Evolutionary conservation across 2,113 vertebrate species (phyloP), one percentile per base, ranked within the genome.

Genomic region (Himantopus leucocephalus): DNA sequence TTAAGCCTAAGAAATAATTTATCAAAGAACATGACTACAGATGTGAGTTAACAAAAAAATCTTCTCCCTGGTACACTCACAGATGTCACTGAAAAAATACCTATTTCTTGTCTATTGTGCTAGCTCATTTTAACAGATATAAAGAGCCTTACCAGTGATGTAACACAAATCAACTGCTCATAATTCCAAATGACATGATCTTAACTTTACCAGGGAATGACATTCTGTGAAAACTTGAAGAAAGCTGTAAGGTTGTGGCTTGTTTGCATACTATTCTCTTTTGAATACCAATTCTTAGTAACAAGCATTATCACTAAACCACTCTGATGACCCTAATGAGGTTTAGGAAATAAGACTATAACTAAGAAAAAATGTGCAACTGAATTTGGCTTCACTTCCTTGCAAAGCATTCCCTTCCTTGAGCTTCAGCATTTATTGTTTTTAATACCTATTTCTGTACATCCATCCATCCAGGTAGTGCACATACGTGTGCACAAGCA

Each of bases 251-350:
- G 24, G 39, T 5, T 11, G 14, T 35, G 21, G 39, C 4, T 1
- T 73, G 15, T 56, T 90, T 60, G 53, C 14, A 27, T 19, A 50
- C 47, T 45, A 17, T 50, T 72, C 12, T 71, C 30, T 76, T 85
- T 45, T 80, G 35, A 60, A 71, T 39, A 45, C 5, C 4, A 48
- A 7, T 48, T 72, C 20, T 43, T 48, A 60, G 26, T 53, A 67
- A 60, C 8, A 66, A 86, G 6, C 18, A 22, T 52, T 67, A 77
- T 60, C 22, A 26, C 9, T 55, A 30, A 67, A 67, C 19, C 47
- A 50, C 17, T 67, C 23, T 34, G 27, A 56, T 1, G 2, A 41
- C 10, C 14, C 13, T 48, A 60, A 56, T 0, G 1, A 73, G 5
- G 12, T 58, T 88, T 56, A 52, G 14, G 14, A 84, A 56, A 45